phyloP scores from a whole-genome alignment of 2,888 invertebrate species.

The Nasonia oneida region DNA sequence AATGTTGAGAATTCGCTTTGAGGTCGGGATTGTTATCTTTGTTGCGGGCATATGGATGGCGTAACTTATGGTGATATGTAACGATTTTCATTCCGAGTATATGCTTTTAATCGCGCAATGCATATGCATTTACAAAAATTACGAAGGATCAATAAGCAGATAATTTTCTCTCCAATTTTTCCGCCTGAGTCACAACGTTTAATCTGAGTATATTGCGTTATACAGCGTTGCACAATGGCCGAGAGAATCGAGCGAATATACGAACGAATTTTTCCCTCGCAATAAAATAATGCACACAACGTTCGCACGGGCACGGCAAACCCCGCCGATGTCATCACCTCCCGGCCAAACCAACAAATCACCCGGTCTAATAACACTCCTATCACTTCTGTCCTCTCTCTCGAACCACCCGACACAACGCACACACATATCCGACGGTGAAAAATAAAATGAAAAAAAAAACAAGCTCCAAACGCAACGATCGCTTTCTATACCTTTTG shows the following conservation, averaged over 20 bases:
- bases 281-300: conserved; percentile 6
- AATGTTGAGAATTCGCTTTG: background rate
- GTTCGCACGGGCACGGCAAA: background rate
- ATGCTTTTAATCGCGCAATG: no score
- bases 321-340: conserved; percentile 2
- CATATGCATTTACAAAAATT: no score
- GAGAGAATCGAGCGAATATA: background rate
- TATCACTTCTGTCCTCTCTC: conserved; percentile 22
- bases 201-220: no score
- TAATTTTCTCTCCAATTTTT: no score
- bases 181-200: no score
- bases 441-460: background rate
- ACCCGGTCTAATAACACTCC: conserved; percentile 37
- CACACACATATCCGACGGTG: background rate
- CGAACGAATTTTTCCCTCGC: background rate
- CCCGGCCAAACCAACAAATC: conserved; percentile 39
- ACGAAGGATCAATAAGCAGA: no score
- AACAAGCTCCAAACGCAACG: background rate
- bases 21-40: background rate
- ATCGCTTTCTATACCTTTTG: conserved; percentile 6
- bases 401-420: background rate
- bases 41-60: background rate
- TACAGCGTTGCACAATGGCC: background rate
- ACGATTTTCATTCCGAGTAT: no score
- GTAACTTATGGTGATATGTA: background rate